Evolutionary conservation across 2,888 invertebrate genomes (phyloP).

Genomic region (Mythimna pallens): DNA sequence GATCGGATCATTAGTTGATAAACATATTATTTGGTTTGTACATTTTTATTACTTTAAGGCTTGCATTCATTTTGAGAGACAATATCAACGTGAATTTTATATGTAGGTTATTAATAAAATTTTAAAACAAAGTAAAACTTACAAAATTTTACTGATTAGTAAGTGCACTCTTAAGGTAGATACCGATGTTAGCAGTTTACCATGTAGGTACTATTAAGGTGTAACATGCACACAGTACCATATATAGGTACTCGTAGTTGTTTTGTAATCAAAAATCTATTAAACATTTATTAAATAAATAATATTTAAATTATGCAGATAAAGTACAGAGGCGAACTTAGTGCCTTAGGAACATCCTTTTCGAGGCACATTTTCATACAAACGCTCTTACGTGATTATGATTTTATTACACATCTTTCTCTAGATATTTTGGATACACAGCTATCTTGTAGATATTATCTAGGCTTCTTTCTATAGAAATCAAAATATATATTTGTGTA

Average conservation of each 20-base stretch:
- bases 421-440: too few relatives aligned
- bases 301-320: too few relatives aligned
- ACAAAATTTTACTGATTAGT: neutral
- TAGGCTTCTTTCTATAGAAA: too few relatives aligned
- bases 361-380: too few relatives aligned
- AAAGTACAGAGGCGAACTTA: too few relatives aligned
- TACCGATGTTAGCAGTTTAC: neutral
- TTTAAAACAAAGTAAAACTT: neutral
- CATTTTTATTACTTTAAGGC: neutral
- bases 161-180: conserved; percentile 1
- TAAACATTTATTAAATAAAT: too few relatives aligned
- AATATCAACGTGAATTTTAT: neutral
- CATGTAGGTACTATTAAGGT: neutral
- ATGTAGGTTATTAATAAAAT: neutral
- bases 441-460: too few relatives aligned
- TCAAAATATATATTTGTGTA: too few relatives aligned
- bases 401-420: too few relatives aligned
- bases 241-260: neutral
- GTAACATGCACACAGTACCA: neutral
- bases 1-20: conserved; percentile 73
- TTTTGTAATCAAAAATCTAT: neutral
- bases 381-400: too few relatives aligned
- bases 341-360: too few relatives aligned
- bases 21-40: conserved; percentile 79
- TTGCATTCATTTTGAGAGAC: neutral